A percentile compares a stretch with the other conserved stretches of the same genome.
Evolutionary conservation across 1,140 invertebrate genomes (phyloP).

Genomic region (Tetragnatha versicolor): DNA sequence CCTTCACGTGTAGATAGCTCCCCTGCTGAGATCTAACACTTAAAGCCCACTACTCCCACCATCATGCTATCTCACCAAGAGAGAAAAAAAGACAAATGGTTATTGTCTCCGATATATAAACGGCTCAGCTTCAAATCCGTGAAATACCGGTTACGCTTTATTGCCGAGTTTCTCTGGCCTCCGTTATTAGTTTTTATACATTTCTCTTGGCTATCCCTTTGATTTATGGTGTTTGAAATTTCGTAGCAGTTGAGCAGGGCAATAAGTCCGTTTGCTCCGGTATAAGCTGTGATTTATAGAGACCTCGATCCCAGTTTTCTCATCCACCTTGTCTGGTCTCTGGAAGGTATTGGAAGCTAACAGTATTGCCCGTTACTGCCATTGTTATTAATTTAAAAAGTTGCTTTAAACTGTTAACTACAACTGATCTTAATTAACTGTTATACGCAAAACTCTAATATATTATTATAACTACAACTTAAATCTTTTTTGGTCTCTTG

Average conservation of each 20-base stretch:
- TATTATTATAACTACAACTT: neutral
- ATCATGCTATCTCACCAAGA: no score
- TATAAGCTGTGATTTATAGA: slow-evolving; percentile 14
- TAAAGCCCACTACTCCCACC: no score
- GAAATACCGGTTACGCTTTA: neutral
- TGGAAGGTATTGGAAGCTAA: neutral
- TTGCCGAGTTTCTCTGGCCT: neutral
- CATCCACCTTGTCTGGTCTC: neutral
- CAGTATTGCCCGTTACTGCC: neutral
- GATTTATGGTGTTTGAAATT: slow-evolving; percentile 18
- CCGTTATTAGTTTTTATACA: slow-evolving; percentile 1
- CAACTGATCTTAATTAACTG: neutral
- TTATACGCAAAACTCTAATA: neutral
- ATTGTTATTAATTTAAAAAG: neutral
- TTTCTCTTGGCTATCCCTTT: neutral
- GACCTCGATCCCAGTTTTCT: no score
- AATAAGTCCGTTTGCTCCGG: neutral
- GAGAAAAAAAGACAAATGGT: neutral
- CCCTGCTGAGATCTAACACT: no score
- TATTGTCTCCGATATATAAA: neutral
- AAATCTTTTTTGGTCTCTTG: no score
- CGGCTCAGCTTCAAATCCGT: neutral
- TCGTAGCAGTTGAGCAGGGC: slow-evolving; percentile 1
- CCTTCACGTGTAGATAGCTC: no score
- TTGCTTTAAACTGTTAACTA: neutral